Base-by-base conservation (phyloP, 2,113 vertebrate species). In the Theristicus caerulescens region DNA sequence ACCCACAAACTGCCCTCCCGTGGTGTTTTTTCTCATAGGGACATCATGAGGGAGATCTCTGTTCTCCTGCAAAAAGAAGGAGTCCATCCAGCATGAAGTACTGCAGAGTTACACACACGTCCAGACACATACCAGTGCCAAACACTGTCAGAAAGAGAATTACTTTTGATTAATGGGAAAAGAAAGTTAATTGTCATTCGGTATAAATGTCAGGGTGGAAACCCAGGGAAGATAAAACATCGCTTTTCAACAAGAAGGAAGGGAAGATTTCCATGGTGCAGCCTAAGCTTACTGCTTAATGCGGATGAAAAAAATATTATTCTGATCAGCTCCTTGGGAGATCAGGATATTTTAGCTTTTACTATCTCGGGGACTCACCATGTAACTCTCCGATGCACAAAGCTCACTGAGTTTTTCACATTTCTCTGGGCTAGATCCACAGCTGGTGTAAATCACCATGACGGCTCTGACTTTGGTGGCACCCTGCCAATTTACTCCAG, bases 381-480 rank as follows among this genome's bases (percentile, higher is more conserved):
- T n/a, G 57, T 44, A 87, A 67, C 46, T 57, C 89, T 67, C 73
- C 1, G 4, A 57, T 36, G 92, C 78, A 90, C 85, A 84, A n/a
- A 91, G 77, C 88, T 83, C 83, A 80, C 46, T 0, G 8, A 77
- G 80, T 59, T 86, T 94, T 67, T 83, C 65, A 18, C 71, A 8
- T 94, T 83, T 93, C 83, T 49, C 72, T 65, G 72, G 77, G 88
- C 91, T 69, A 59, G 82, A 88, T 88, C 86, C 0, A 14, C 96
- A 96, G 96, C 95, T 96, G 96, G 91, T 79, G 88, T 93, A 96
- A 95, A 96, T 96, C 96, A 96, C 80, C 5, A 9, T 3, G 1
- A 86, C 5, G 1, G 80, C 94, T 92, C 90, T 83, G 96, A 86
- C 79, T 93, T 67, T 0, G 13, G 80, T 93, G 96, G 96, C 95